Conservation (phyloP, 2,797 vertebrate species). For the Taenioides sp. region DNA sequence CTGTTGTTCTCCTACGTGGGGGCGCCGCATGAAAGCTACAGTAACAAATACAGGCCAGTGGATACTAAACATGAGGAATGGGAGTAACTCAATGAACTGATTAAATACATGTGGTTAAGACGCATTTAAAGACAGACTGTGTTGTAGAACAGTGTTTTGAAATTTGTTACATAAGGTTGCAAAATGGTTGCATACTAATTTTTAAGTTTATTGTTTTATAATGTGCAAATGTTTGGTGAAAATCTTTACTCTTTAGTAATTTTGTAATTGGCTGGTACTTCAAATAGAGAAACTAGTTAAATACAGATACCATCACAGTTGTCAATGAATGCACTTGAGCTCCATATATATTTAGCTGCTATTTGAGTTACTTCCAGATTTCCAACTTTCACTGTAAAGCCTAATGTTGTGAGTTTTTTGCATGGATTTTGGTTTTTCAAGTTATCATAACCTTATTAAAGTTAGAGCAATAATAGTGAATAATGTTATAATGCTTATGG, state of each 20-base stretch:
- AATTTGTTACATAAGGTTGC: neutral
- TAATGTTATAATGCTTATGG: conserved; percentile 18
- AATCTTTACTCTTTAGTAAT: no score
- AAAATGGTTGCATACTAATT: neutral
- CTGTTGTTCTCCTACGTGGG: conserved; percentile 68
- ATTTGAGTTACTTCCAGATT: neutral
- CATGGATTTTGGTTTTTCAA: conserved; percentile 43
- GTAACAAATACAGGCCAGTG: conserved; percentile 73
- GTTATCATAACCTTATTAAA: conserved; percentile 25
- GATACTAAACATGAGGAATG: conserved; percentile 13
- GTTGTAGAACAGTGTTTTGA: neutral
- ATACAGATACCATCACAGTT: no score
- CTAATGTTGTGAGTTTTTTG: conserved; percentile 84
- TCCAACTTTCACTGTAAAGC: conserved; percentile 46
- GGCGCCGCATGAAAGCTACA: conserved; percentile 75
- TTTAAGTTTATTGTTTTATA: no score
- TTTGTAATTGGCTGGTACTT: neutral
- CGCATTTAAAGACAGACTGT: neutral
- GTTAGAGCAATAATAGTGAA: conserved; percentile 11
- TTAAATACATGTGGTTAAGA: neutral
- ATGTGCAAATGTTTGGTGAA: no score
- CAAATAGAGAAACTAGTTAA: neutral
- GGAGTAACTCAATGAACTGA: neutral
- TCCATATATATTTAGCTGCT: neutral
- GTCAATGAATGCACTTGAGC: neutral